These are phyloP conservation scores for Cheilosia grossa DNA, from an alignment of 2,888 invertebrate genomes.

Conservation along the genomic window DNA sequence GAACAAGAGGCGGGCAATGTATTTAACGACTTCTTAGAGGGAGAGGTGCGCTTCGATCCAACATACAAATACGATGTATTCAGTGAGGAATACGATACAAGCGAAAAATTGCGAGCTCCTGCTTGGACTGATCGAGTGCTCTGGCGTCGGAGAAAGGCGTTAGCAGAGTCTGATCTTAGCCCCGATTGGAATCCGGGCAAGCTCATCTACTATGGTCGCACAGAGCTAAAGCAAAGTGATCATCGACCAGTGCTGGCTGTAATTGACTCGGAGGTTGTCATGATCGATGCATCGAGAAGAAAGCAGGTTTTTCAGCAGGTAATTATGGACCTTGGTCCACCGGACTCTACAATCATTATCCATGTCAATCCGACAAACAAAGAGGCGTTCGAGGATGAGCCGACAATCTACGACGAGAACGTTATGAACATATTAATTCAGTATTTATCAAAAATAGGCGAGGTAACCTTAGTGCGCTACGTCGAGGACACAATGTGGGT, in stretches of 20 bases:
- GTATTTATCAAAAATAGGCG: constrained; percentile 92
- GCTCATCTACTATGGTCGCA: constrained; percentile 92
- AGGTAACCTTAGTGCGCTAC: constrained; percentile 95
- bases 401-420: constrained; percentile 90
- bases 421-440: constrained; percentile 91
- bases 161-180: constrained; percentile 87
- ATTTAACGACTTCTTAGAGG: constrained; percentile 97
- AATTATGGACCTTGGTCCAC: constrained; percentile 94
- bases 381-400: constrained; percentile 84
- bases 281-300: constrained; percentile 90
- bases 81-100: constrained; percentile 99
- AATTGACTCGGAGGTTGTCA: constrained; percentile 93
- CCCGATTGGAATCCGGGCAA: constrained; percentile 90
- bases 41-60: constrained; percentile 94
- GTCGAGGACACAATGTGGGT: constrained; percentile 95
- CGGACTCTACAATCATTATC: constrained; percentile 96
- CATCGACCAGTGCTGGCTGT: constrained; percentile 97
- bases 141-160: constrained; percentile 92
- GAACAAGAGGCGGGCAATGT: constrained; percentile 92
- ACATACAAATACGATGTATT: constrained; percentile 99
- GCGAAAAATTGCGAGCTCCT: constrained; percentile 98
- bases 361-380: constrained; percentile 84
- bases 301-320: constrained; percentile 93
- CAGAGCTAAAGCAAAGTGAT: constrained; percentile 98
- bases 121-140: constrained; percentile 99